A percentile compares a stretch with the other conserved stretches of the same genome.
These are phyloP conservation scores for Noctuana brunneofusca DNA, from an alignment of 2,888 invertebrate species.

Conservation along the genomic window DNA sequence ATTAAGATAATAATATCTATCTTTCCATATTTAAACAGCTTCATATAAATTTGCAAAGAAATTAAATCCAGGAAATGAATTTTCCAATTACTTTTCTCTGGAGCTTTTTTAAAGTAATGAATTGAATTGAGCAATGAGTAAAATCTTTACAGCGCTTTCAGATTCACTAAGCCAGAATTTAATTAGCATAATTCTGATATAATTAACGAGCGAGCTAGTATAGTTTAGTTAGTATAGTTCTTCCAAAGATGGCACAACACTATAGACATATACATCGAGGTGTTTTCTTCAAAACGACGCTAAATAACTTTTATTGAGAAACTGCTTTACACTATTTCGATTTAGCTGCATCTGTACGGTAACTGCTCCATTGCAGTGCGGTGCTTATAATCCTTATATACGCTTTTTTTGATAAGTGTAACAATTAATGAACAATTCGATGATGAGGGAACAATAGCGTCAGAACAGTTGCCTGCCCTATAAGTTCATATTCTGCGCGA, in stretches of 20 bases:
- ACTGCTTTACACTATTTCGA: too few species aligned
- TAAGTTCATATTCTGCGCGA: not conserved
- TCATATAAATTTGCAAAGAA: not conserved
- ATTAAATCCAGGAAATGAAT: constrained; percentile 18
- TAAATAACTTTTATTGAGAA: too few species aligned
- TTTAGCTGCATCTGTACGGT: too few species aligned
- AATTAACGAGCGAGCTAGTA: not conserved
- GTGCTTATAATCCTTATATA: too few species aligned
- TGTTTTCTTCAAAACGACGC: too few species aligned
- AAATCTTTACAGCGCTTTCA: constrained; percentile 15
- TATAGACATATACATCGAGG: too few species aligned
- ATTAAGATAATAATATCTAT: too few species aligned
- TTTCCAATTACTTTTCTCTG: constrained; percentile 23
- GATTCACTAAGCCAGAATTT: constrained; percentile 7
- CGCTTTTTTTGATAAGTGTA: too few species aligned
- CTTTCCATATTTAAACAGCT: not conserved
- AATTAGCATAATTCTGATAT: constrained; percentile 13
- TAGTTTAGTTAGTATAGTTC: not conserved
- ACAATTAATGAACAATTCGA: too few species aligned
- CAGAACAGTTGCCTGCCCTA: not conserved
- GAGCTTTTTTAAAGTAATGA: constrained; percentile 13
- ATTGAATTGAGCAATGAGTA: constrained; percentile 19
- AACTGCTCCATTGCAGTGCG: too few species aligned
- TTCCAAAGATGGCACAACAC: not conserved
- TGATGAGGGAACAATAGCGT: too few species aligned